These are phyloP conservation scores for Syngnathus scovelli DNA, from an alignment of 2,113 vertebrate genomes.

Conservation along the genomic window DNA sequence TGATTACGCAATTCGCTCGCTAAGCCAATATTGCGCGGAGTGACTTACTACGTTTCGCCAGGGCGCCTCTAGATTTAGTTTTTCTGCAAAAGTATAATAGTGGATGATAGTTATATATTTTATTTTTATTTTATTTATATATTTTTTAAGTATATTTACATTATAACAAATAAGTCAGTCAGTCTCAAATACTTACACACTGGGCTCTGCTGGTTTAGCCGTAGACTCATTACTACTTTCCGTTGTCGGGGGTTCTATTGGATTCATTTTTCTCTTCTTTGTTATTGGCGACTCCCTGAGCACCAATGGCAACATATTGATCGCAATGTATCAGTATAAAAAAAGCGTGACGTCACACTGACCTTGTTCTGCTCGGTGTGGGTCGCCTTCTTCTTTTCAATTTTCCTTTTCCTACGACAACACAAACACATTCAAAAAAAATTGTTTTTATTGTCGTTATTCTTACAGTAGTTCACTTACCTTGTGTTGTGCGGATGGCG, in stretches of 20 bases:
- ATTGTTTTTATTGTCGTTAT: too few relatives aligned
- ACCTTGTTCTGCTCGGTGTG: background rate
- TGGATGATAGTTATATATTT: background rate
- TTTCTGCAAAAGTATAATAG: background rate
- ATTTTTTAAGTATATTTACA: too few relatives aligned
- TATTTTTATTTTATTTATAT: too few relatives aligned
- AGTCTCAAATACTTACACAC: background rate
- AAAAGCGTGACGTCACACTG: background rate
- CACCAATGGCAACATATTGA: too few relatives aligned
- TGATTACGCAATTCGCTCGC: background rate
- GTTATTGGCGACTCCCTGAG: background rate
- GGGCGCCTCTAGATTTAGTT: background rate
- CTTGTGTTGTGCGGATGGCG: background rate
- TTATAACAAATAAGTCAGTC: too few relatives aligned
- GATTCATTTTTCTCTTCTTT: conserved; percentile 12
- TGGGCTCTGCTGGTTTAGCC: background rate
- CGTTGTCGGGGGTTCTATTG: background rate
- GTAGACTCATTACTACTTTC: background rate
- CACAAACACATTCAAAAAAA: background rate
- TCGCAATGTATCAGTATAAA: background rate
- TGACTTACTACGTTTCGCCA: background rate
- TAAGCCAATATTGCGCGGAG: background rate
- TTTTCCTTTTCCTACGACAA: background rate
- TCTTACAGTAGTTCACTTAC: background rate
- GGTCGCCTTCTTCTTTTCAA: background rate